These are phyloP conservation scores for Galemys pyrenaicus DNA, from an alignment of 2,113 vertebrate species.

Conservation along the genomic window DNA sequence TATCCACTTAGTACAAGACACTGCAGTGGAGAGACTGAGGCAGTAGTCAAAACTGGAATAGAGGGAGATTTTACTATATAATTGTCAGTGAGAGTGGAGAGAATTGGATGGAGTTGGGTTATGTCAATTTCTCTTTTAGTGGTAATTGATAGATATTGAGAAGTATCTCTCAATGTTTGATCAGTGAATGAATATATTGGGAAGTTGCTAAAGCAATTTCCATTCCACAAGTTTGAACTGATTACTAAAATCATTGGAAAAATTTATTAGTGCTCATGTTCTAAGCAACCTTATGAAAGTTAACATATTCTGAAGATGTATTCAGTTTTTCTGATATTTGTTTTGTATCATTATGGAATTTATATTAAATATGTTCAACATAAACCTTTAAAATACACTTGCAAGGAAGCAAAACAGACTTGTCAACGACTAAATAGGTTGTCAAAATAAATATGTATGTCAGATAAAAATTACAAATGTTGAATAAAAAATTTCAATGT, in stretches of 20 bases:
- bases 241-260: constrained; percentile 12
- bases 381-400: constrained; percentile 55
- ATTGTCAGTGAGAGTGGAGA: not conserved
- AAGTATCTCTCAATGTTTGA: not conserved
- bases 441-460: constrained; percentile 65
- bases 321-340: constrained; percentile 41
- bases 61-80: not conserved
- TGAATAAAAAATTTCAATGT: constrained; percentile 20
- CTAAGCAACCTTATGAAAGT: not conserved
- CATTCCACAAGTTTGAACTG: not conserved
- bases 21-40: not conserved
- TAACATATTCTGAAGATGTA: constrained; percentile 12
- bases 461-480: constrained; percentile 37
- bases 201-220: not conserved
- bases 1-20: not conserved
- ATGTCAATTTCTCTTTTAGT: not conserved
- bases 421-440: constrained; percentile 39
- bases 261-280: not conserved
- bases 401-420: constrained; percentile 39
- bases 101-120: not conserved
- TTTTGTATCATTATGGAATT: constrained; percentile 41
- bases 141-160: not conserved
- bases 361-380: constrained; percentile 38
- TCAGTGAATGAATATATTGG: not conserved
- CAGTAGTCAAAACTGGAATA: not conserved